phyloP scores from a whole-genome alignment of 2,113 vertebrate genomes.

The Zosterops pallidus region DNA sequence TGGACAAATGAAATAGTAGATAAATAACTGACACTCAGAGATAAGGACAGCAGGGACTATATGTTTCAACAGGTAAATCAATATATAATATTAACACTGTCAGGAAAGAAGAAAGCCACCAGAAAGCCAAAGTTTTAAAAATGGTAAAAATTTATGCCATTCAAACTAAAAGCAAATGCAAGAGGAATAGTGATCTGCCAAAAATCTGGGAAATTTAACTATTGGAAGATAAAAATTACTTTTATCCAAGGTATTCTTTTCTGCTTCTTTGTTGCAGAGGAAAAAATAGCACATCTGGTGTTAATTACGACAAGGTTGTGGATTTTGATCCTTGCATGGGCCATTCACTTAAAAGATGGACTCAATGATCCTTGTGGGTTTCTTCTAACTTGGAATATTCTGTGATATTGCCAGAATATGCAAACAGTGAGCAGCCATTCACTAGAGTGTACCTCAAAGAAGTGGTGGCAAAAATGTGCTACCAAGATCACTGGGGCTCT shows the following conservation, averaged over 20 bases:
- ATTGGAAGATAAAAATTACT: neutral
- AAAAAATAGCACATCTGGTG: neutral
- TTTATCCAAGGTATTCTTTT: neutral
- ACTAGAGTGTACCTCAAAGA: neutral
- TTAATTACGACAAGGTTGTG: neutral
- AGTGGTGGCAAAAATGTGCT: neutral
- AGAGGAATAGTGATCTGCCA: neutral
- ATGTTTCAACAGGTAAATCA: neutral
- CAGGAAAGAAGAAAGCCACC: neutral
- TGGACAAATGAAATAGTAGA: neutral
- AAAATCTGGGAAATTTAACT: neutral
- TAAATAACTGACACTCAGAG: neutral
- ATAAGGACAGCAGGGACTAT: neutral
- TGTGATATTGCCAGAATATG: neutral
- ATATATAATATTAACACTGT: neutral
- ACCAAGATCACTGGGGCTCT: neutral
- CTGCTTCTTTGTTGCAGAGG: neutral
- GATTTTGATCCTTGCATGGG: neutral
- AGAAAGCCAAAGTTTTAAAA: neutral
- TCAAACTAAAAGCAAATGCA: neutral
- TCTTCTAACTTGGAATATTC: neutral
- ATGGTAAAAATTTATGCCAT: neutral
- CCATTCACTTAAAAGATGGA: neutral
- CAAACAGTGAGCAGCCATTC: neutral
- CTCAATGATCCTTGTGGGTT: neutral